phyloP scores from a whole-genome alignment of 2,888 invertebrate species.

The Serrognathus titanus region DNA sequence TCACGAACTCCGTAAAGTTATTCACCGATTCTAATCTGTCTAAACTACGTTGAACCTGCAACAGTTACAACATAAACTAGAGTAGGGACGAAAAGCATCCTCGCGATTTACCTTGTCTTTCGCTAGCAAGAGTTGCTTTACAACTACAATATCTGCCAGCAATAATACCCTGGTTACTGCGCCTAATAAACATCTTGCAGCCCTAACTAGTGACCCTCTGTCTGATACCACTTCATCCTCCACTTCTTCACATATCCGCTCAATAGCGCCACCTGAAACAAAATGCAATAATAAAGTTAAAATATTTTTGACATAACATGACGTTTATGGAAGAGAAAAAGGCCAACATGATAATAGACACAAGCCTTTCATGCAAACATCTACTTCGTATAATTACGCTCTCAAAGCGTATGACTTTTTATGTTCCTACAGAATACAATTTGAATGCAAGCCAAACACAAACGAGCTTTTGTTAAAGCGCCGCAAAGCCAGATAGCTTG shows the following conservation, averaged over 20 bases:
- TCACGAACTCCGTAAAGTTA: constrained; percentile 95
- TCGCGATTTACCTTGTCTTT: constrained; percentile 79
- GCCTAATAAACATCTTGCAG: constrained; percentile 88
- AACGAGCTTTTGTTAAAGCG: no score
- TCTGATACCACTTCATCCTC: constrained; percentile 58
- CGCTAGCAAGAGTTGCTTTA: constrained; percentile 90
- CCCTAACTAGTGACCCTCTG: constrained; percentile 76
- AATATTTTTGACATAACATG: no score
- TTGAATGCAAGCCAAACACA: no score
- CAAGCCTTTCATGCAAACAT: no score
- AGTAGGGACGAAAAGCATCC: not conserved
- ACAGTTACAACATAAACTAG: not conserved
- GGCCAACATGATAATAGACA: no score
- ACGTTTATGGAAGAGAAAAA: no score
- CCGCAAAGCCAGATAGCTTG: no score
- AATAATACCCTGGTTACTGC: constrained; percentile 94
- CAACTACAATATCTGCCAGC: constrained; percentile 95
- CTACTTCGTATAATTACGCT: no score
- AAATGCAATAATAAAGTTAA: not conserved
- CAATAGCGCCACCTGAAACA: constrained; percentile 80
- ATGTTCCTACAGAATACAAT: no score
- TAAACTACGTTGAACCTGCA: constrained; percentile 72
- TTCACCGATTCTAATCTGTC: constrained; percentile 83
- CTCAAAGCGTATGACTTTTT: no score
- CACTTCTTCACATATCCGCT: constrained; percentile 81